phyloP scores from a whole-genome alignment of 2,888 invertebrate species.

The Gortyna flavago region DNA sequence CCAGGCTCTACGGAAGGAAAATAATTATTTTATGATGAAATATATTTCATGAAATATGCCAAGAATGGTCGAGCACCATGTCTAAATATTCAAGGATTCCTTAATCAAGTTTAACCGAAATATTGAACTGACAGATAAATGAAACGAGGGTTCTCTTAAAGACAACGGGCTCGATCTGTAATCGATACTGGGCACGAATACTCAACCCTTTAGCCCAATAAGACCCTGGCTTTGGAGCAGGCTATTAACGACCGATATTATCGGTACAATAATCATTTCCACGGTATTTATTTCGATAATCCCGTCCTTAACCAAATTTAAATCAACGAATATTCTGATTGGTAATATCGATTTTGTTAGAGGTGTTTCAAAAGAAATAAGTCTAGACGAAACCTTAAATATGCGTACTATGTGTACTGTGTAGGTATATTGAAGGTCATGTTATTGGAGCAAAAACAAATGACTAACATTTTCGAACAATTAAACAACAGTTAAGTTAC shows the following conservation, averaged over 20 bases:
- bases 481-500: constrained; percentile 31
- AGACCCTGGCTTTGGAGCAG: constrained; percentile 67
- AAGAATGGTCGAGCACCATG: constrained; percentile 41
- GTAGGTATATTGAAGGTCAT: constrained; percentile 20
- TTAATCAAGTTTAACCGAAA: constrained; percentile 74
- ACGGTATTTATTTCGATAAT: constrained; percentile 59
- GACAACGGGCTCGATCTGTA: constrained; percentile 73
- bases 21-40: constrained; percentile 43
- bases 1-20: constrained; percentile 1
- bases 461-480: constrained; percentile 32
- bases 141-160: constrained; percentile 76
- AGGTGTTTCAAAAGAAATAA: constrained; percentile 10
- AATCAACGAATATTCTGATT: constrained; percentile 24
- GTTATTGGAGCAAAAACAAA: constrained; percentile 30
- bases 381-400: constrained; percentile 47
- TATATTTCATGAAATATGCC: constrained; percentile 50
- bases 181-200: constrained; percentile 73
- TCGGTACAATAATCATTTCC: constrained; percentile 67
- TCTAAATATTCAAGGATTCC: constrained; percentile 62
- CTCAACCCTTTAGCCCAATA: constrained; percentile 73
- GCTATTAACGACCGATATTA: constrained; percentile 69
- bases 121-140: constrained; percentile 76
- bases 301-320: constrained; percentile 37
- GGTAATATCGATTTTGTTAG: constrained; percentile 25
- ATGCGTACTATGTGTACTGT: neutral